A percentile compares a stretch with the other conserved stretches of the same genome.
phyloP scores from a whole-genome alignment of 2,113 vertebrate genomes.

The Caranx ignobilis region DNA sequence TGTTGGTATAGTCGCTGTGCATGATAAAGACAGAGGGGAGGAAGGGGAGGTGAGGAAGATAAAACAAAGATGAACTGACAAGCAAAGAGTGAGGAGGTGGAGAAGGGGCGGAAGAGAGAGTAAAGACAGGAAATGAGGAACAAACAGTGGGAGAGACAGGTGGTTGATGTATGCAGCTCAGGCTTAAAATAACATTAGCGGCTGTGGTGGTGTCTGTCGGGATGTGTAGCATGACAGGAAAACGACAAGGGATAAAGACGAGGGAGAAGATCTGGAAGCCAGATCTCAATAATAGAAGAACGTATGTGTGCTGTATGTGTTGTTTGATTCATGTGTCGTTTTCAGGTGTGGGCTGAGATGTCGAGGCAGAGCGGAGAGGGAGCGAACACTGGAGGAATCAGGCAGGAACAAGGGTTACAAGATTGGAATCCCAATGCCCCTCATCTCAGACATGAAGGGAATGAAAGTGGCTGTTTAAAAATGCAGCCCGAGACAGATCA shows the following conservation, averaged over 20 bases:
- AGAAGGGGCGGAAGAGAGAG: conserved; percentile 18
- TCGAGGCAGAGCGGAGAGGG: not conserved
- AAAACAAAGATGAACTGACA: conserved; percentile 18
- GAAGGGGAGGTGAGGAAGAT: conserved; percentile 14
- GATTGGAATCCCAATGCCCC: conserved; percentile 63
- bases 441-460: conserved; percentile 52
- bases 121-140: conserved; percentile 6
- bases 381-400: not conserved
- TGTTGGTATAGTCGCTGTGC: conserved; percentile 37
- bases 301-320: not conserved
- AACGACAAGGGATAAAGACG: conserved; percentile 7
- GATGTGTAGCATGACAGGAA: not conserved
- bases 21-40: not conserved
- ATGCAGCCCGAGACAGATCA: conserved; percentile 46
- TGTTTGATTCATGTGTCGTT: conserved; percentile 7
- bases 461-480: conserved; percentile 58
- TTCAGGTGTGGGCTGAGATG: conserved; percentile 27
- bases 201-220: conserved; percentile 2
- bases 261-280: conserved; percentile 1
- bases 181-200: conserved; percentile 49
- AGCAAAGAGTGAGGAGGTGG: not conserved
- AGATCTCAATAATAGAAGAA: not conserved
- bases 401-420: conserved; percentile 38
- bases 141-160: conserved; percentile 2
- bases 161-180: conserved; percentile 27